A percentile compares a stretch with the other conserved stretches of the same genome.
Conservation (phyloP, 1,140 invertebrate species). For the Penaeus indicus region DNA sequence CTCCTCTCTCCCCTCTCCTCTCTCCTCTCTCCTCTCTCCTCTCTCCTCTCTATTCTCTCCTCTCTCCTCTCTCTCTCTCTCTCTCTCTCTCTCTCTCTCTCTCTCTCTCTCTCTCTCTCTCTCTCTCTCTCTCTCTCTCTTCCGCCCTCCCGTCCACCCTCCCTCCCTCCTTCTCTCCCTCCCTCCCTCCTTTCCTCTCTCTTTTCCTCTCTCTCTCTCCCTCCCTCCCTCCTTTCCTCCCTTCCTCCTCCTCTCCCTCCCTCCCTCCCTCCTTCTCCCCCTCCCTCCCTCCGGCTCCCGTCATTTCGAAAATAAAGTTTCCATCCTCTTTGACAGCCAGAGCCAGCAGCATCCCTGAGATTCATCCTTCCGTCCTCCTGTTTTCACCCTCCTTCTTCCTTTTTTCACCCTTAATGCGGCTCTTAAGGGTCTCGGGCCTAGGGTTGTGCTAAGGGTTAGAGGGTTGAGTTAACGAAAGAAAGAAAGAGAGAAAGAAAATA, state of each 20-base stretch:
- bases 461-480: not conserved
- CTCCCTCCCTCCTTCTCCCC: not conserved
- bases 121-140: not conserved
- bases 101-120: not conserved
- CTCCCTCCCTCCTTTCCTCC: not conserved
- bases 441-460: no score
- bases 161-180: no score
- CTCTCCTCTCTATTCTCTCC: not conserved
- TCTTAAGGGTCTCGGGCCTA: no score
- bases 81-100: not conserved
- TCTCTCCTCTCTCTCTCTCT: not conserved
- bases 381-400: no score
- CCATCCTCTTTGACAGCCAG: no score
- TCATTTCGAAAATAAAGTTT: no score
- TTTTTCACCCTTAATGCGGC: no score
- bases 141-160: not conserved
- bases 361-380: no score
- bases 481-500: conserved; percentile 33
- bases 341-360: no score
- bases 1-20: not conserved
- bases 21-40: not conserved
- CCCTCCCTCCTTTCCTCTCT: not conserved
- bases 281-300: not conserved
- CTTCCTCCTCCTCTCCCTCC: no score
- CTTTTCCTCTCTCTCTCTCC: not conserved